A percentile compares a stretch with the other conserved stretches of the same genome.
Conservation (phyloP, 53 echinoderm and acorn worm genomes). For the Hippasteria phrygiana region DNA sequence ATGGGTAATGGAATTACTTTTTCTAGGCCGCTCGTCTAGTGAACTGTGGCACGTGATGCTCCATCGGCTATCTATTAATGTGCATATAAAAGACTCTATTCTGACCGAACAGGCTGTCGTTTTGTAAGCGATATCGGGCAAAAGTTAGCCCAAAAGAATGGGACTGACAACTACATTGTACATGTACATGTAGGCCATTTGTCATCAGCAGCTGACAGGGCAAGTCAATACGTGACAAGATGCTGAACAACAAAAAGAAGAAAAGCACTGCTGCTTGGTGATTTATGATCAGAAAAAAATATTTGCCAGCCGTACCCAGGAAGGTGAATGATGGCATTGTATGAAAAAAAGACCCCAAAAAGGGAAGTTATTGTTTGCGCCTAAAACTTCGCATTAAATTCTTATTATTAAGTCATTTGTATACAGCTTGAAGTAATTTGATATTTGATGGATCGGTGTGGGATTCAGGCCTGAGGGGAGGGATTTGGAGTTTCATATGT, state of each 20-base stretch:
- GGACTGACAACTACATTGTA: background rate
- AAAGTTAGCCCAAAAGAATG: background rate
- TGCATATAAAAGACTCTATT: constrained; percentile 20
- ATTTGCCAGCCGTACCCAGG: background rate
- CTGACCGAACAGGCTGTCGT: background rate
- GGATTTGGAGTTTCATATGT: background rate
- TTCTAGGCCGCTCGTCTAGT: constrained; percentile 23
- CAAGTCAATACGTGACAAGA: background rate
- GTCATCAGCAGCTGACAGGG: background rate
- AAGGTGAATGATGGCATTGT: too few relatives aligned
- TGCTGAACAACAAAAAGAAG: background rate
- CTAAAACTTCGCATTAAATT: constrained; percentile 15
- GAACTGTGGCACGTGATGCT: constrained; percentile 16
- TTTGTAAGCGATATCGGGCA: constrained; percentile 33
- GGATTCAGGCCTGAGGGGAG: background rate
- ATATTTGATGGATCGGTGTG: background rate
- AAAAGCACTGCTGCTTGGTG: background rate
- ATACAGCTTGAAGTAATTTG: constrained; percentile 43
- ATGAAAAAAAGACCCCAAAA: background rate
- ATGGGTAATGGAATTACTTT: constrained; percentile 34
- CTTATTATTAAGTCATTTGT: constrained; percentile 61
- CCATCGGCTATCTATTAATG: constrained; percentile 10
- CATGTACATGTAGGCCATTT: constrained; percentile 18
- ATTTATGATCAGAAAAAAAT: constrained; percentile 9
- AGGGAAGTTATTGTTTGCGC: background rate